Base-by-base conservation (phyloP, 2,113 vertebrate genomes). In the Sakesphorus luctuosus region DNA sequence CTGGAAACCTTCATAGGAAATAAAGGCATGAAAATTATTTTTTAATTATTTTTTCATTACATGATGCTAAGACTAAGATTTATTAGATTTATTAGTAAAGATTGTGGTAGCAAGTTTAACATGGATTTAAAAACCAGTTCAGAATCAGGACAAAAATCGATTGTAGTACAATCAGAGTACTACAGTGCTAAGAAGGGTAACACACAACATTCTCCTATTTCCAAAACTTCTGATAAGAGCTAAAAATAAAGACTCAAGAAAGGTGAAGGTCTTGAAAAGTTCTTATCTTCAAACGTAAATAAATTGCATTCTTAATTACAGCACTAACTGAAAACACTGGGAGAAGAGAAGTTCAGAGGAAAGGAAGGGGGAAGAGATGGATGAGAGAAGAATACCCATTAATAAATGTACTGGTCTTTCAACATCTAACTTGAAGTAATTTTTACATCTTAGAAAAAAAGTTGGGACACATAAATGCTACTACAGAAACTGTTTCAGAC, bases 181-280 rank as follows among this genome's bases (percentile, higher is more conserved):
- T 66, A 62, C 0, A 44, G 19, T 53, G 29, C 11, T 55, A 93
- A 47, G 28, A 10, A 87, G 13, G 6, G 18, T 49, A 93, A 36
- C 0, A 1, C 10, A 40, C 18, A 89, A 62, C 3, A 1, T 33
- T 40, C 53, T 63, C 14, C 46, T 80, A 44, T 61, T 79, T 82
- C 62, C 85, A 2, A 31, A 86, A 76, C 72, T 74, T 90, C 12
- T 40, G 33, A 62, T 63, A 47, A 77, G 26, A 56, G 38, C 2
- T 13, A 73, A 83, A 85, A 95, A 58, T 29, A 73, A 81, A 68
- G 44, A 84, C 8, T 91, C 20, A 44, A 40, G n/a, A 33, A 93
- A 87, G 20, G 36, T 76, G 10, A 85, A 89, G 62, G 36, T 43
- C 67, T 72, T 79, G 25, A 62, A 24, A 72, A 76, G n/a, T 47